phyloP scores from a whole-genome alignment of 1,140 invertebrate genomes.

The Leptoteleia sp. region DNA sequence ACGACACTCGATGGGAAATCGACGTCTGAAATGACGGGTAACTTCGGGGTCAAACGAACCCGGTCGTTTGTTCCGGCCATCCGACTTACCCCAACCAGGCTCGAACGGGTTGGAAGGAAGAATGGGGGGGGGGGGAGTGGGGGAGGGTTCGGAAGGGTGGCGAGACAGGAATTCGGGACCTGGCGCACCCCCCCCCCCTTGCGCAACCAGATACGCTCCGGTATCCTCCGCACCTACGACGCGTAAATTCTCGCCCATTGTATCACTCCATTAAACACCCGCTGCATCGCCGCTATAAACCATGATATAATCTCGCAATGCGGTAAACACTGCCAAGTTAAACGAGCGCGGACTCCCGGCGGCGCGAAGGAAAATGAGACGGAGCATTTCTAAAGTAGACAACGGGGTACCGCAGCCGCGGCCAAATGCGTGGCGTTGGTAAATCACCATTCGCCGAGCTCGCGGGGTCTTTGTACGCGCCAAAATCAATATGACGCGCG shows the following conservation, averaged over 20 bases:
- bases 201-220: constrained; percentile 42
- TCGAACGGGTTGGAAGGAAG: no score
- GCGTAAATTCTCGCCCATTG: constrained; percentile 71
- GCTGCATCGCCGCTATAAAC: constrained; percentile 76
- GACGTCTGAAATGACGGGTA: constrained; percentile 15
- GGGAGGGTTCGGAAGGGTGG: background rate
- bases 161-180: no score
- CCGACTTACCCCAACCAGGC: no score
- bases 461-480: constrained; percentile 28
- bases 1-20: constrained; percentile 43
- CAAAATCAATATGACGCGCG: constrained; percentile 50
- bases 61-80: constrained; percentile 51
- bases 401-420: constrained; percentile 21
- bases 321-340: constrained; percentile 75
- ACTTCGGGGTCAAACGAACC: constrained; percentile 25
- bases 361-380: constrained; percentile 47
- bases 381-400: constrained; percentile 50
- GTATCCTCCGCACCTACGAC: constrained; percentile 57
- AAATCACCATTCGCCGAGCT: constrained; percentile 47
- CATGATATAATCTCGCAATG: constrained; percentile 78
- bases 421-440: constrained; percentile 34
- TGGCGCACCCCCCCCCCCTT: constrained; percentile 23
- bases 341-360: constrained; percentile 52
- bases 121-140: background rate
- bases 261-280: constrained; percentile 79